phyloP scores from a whole-genome alignment of 2,888 invertebrate genomes.

The Pilophorus perplexus region DNA sequence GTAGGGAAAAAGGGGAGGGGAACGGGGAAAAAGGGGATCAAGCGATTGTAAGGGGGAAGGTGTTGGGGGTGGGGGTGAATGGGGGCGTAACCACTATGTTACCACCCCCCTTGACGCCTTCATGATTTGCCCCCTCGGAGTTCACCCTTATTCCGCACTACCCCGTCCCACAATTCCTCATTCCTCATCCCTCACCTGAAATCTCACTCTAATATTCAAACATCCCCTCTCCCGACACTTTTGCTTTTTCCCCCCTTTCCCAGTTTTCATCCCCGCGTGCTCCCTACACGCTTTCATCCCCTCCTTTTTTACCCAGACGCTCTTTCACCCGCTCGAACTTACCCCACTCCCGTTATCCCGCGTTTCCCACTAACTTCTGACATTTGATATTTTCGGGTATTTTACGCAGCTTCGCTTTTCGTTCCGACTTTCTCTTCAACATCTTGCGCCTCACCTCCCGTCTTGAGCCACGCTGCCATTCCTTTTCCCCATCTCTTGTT shows the following conservation, averaged over 20 bases:
- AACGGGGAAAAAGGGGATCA: not conserved
- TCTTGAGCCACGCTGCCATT: too few relatives aligned
- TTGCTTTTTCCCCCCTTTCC: slow-evolving; percentile 17
- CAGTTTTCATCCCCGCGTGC: slow-evolving; percentile 12
- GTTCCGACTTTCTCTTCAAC: too few relatives aligned
- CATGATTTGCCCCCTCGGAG: slow-evolving; percentile 2
- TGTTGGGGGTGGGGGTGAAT: not conserved
- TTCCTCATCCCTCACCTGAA: slow-evolving; percentile 39
- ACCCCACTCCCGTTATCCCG: not conserved
- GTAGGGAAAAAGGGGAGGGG: not conserved
- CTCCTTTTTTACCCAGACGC: not conserved
- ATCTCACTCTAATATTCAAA: slow-evolving; percentile 45
- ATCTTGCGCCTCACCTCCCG: too few relatives aligned
- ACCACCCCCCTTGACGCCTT: not conserved
- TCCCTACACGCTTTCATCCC: not conserved
- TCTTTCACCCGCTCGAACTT: not conserved
- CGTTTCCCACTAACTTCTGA: not conserved
- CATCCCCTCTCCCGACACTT: slow-evolving; percentile 26
- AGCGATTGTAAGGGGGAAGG: too few relatives aligned
- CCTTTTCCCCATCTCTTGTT: too few relatives aligned
- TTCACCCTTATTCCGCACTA: not conserved
- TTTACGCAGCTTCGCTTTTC: slow-evolving; percentile 7
- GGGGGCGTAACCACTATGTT: slow-evolving; percentile 25
- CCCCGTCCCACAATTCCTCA: not conserved
- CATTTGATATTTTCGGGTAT: slow-evolving; percentile 1